These are phyloP conservation scores for Rhynchotus rufescens DNA, from an alignment of 2,797 vertebrate species.

Conservation along the genomic window DNA sequence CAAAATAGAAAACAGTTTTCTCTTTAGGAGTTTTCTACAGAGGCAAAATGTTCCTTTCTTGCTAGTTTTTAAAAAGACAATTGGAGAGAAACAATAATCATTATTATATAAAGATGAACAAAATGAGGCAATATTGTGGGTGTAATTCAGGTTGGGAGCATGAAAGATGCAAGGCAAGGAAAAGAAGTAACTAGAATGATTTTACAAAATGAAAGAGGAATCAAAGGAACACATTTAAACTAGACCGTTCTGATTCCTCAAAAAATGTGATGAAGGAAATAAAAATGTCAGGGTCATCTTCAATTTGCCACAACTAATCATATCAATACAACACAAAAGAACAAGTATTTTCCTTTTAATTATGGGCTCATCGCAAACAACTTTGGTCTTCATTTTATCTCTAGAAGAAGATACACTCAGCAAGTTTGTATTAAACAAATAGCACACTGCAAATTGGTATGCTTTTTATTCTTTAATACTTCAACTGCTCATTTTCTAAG, in stretches of 20 bases:
- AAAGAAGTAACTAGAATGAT: not conserved
- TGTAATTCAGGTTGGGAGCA: not conserved
- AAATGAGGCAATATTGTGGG: not conserved
- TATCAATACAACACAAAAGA: not conserved
- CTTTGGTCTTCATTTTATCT: not conserved
- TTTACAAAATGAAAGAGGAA: not conserved
- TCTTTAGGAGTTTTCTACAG: not conserved
- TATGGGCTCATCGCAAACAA: not conserved
- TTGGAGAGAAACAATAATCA: not conserved
- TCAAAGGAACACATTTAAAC: not conserved
- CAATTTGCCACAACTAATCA: not conserved
- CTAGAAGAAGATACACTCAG: not conserved
- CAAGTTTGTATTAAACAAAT: constrained; percentile 6
- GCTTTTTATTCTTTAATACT: not conserved
- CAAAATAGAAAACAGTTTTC: not conserved
- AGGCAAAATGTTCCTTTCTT: not conserved
- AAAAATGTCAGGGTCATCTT: constrained; percentile 5
- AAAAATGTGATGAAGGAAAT: not conserved
- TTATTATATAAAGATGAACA: not conserved
- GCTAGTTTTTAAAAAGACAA: not conserved
- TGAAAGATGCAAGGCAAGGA: not conserved
- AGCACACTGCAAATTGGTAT: not conserved
- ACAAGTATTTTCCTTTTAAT: not conserved
- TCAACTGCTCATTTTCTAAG: not conserved
- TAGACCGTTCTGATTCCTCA: not conserved